These are phyloP conservation scores for Crocallis elinguaria DNA, from an alignment of 2,888 invertebrate genomes.

Conservation along the genomic window DNA sequence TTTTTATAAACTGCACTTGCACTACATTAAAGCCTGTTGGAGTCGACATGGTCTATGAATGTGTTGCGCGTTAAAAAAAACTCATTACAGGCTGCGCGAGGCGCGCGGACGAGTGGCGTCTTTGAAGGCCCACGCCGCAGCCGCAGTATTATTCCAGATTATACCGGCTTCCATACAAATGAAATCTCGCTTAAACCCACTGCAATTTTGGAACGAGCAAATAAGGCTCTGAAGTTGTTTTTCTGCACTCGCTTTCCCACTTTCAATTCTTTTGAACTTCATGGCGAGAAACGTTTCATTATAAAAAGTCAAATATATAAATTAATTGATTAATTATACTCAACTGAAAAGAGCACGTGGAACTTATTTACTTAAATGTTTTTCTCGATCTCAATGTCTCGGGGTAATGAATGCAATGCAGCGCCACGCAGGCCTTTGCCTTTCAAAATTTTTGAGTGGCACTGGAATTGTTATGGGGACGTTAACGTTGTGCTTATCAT, in stretches of 20 bases:
- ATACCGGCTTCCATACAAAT: conserved; percentile 82
- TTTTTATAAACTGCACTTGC: conserved; percentile 57
- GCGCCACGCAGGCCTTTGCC: too few species aligned
- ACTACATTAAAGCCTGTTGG: conserved; percentile 66
- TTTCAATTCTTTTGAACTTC: conserved; percentile 67
- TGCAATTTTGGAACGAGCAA: conserved; percentile 82
- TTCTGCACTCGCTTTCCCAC: conserved; percentile 77
- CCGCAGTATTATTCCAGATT: conserved; percentile 83
- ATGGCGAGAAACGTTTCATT: conserved; percentile 31
- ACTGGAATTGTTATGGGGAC: too few species aligned
- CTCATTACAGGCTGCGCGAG: conserved; percentile 82
- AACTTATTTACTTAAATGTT: too few species aligned
- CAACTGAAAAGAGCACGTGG: too few species aligned
- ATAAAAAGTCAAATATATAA: background rate
- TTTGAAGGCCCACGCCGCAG: conserved; percentile 76
- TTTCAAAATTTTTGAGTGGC: too few species aligned
- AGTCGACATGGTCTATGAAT: conserved; percentile 72
- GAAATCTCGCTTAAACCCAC: conserved; percentile 84
- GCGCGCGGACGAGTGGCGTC: conserved; percentile 81
- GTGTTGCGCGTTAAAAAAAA: conserved; percentile 81
- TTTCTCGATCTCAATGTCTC: too few species aligned
- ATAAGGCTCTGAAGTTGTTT: conserved; percentile 80
- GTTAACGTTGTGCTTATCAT: too few species aligned
- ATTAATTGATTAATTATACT: too few species aligned
- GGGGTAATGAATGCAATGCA: too few species aligned